Base-by-base conservation (phyloP, 2,113 vertebrate genomes). In the Prunella fulvescens region DNA sequence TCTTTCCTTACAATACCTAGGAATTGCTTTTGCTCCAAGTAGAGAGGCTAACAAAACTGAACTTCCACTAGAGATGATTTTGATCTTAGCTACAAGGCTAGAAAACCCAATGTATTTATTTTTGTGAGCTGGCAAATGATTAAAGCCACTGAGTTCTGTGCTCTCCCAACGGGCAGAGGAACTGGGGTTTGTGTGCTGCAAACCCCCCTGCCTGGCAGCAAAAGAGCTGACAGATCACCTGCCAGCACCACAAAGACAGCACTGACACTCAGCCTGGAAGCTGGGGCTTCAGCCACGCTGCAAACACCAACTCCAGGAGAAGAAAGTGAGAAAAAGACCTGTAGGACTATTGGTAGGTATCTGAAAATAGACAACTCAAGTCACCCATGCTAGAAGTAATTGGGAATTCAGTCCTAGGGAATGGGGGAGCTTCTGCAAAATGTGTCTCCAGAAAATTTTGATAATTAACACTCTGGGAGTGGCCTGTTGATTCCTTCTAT, bases 91-190 rank as follows among this genome's bases (percentile, higher is more conserved):
- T 81, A 45, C 45, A 58, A 48, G 67, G 39, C 1, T 88, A 58
- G 83, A 91, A 94, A 95, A 67, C 33, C 11, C 61, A 57, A 48
- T 0, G 1, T 61, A 78, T 39, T 95, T 61, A 78, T 39, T 95
- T 82, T 72, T 85, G 91, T 45, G 65, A 95, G 80, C 80, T 89
- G 88, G 88, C 67, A 94, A 81, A 78, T 54, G 86, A 96, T 81
- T 26, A 93, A 95, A 84, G 78, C 61, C 8, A 17, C 80, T 40
- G 69, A 57, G 66, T 33, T 74, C 79, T 33, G 44, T 19, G 26
- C 70, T 60, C 22, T 91, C 65, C 67, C 9, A 0, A 73, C 1
- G 2, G 47, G 79, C 54, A 81, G 48, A 0, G 71, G 53, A 96
- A 18, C 24, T 17, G 74, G 58, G 56, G 33, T 90, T 80, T 91